These are phyloP conservation scores for Troglohyphantes excavatus DNA, from an alignment of 2,888 invertebrate species.

Conservation along the genomic window DNA sequence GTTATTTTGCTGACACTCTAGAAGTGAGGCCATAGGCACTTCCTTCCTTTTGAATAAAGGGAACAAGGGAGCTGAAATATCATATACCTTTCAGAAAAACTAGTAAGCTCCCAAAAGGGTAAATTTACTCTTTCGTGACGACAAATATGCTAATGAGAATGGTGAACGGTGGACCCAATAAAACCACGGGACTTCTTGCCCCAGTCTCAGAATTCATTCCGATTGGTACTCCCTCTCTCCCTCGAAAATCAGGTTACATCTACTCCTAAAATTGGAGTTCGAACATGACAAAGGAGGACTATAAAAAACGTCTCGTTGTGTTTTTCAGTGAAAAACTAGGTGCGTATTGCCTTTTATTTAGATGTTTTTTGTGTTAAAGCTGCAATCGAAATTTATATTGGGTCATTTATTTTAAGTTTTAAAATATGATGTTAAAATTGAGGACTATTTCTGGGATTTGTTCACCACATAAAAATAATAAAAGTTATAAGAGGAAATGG, in stretches of 20 bases:
- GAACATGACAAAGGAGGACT: slow-evolving; percentile 76
- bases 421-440: too few relatives aligned
- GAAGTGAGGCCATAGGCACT: slow-evolving; percentile 20
- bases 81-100: slow-evolving; percentile 5
- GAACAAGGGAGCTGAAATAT: slow-evolving; percentile 50
- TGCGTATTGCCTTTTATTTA: slow-evolving; percentile 36
- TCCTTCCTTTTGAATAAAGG: slow-evolving; percentile 40
- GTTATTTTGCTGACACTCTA: slow-evolving; percentile 23
- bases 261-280: background rate
- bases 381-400: too few relatives aligned
- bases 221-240: too few relatives aligned
- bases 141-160: slow-evolving; percentile 48
- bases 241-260: background rate
- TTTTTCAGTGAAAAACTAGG: slow-evolving; percentile 79
- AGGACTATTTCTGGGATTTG: too few relatives aligned
- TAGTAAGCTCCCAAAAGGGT: slow-evolving; percentile 31
- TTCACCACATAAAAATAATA: too few relatives aligned
- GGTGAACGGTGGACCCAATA: slow-evolving; percentile 4
- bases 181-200: background rate
- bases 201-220: background rate
- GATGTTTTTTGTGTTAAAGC: background rate
- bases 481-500: too few relatives aligned
- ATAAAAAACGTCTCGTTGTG: slow-evolving; percentile 70
- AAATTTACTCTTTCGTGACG: slow-evolving; percentile 50
- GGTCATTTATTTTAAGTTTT: too few relatives aligned